These are phyloP conservation scores for Esperia sulphurella DNA, from an alignment of 2,888 invertebrate species.

Conservation along the genomic window DNA sequence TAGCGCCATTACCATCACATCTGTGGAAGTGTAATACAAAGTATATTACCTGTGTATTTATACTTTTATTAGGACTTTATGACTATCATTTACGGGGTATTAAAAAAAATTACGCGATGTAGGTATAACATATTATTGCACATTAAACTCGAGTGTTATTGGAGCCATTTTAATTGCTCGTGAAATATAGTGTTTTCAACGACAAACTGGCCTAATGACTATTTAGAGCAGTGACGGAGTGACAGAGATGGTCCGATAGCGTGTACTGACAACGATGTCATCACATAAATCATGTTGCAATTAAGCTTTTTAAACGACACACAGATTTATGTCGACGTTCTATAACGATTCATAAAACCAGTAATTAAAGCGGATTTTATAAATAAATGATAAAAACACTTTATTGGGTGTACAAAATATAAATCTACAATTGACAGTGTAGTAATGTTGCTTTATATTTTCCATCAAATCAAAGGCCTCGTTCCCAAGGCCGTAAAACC, in stretches of 20 bases:
- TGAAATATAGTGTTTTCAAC: conserved; percentile 25
- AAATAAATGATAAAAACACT: background rate
- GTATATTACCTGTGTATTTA: background rate
- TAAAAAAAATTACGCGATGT: too few species aligned
- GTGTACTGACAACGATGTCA: conserved; percentile 29
- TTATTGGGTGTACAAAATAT: background rate
- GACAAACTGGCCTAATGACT: conserved; percentile 8
- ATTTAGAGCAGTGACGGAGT: conserved; percentile 13
- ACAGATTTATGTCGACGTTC: conserved; percentile 32
- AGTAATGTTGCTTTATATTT: too few species aligned
- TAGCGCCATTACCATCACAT: conserved; percentile 35
- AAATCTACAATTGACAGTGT: too few species aligned
- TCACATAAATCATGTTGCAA: conserved; percentile 47
- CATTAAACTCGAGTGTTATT: conserved; percentile 11
- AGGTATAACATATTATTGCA: too few species aligned
- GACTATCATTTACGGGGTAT: too few species aligned
- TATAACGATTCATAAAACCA: conserved; percentile 12
- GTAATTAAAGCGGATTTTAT: conserved; percentile 12
- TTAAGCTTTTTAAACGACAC: conserved; percentile 38
- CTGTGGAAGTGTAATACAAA: conserved; percentile 23
- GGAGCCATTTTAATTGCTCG: conserved; percentile 36
- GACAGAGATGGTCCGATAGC: conserved; percentile 39
- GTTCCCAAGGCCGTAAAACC: too few species aligned
- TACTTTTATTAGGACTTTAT: background rate
- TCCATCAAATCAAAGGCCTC: too few species aligned